Base-by-base conservation (phyloP, 1,140 invertebrate genomes). In the Lanistes nyassanus region DNA sequence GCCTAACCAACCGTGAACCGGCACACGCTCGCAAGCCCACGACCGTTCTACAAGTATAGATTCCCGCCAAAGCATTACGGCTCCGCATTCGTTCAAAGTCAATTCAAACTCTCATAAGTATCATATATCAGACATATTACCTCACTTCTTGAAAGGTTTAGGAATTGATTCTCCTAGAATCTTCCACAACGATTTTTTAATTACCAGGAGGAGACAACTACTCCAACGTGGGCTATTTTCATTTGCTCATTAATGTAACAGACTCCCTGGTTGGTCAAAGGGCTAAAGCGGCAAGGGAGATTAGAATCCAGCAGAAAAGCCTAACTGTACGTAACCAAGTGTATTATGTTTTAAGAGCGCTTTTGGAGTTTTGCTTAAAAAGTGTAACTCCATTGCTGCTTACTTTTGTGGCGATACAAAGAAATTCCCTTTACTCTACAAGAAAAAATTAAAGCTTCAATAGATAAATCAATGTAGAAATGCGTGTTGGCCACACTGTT, bases 181-280 rank as follows among this genome's bases (percentile, higher is more conserved):
- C 55, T 72, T 72, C 70, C 56, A 47, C 56, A 60, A 60, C 60
- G 23, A 58, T 31, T 34, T 26, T 37, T 37, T n/a, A 58, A 37
- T 60, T 56, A 37, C 70, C 70, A 72, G 29, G 70, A 72, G 70
- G 51, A 72, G 70, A 72, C 56, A 72, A 72, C 70, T 31, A 56
- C 60, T 70, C 70, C 56, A 72, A 72, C 70, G 70, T 72, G 70
- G 70, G 58, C 55, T 39, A 34, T 56, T 72, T 55, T 72, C 70
- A 72, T 72, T 72, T 60, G 70, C 42, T 47, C 42, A 1, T 47
- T 6, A 16, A 1, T 47, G 42, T 3, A 47, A 47, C 9, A 2
- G 42, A 47, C 2, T 47, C 2, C 1, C 19, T 47, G 42, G 42
- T 47, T 47, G 42, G 42, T 47, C 42, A 3, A 9, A 2, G 9